Conservation (phyloP, 1,140 invertebrate genomes). For the Eulimnadia texana region DNA sequence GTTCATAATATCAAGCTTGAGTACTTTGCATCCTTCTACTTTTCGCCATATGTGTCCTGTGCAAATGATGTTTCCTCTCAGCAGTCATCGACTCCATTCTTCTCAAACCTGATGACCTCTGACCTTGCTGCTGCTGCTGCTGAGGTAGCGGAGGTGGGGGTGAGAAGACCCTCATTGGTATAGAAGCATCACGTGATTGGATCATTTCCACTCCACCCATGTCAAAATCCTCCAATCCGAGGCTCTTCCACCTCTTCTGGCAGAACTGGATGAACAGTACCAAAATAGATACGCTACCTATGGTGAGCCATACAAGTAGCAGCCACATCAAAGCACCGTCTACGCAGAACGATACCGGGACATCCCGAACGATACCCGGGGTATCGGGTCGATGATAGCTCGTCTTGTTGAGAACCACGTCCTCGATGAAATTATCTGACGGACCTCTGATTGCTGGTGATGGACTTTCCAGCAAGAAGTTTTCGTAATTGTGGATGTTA, state of each 20-base stretch:
- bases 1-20: background rate
- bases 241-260: constrained; percentile 9
- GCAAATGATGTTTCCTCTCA: too few relatives aligned
- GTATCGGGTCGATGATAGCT: background rate
- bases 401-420: background rate
- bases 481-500: background rate
- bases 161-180: background rate
- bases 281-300: constrained; percentile 4
- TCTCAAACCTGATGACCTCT: background rate
- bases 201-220: constrained; percentile 4
- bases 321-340: constrained; percentile 14
- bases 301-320: constrained; percentile 11
- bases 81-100: too few relatives aligned
- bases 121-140: background rate
- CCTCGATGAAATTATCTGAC: background rate
- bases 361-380: background rate
- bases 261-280: constrained; percentile 6
- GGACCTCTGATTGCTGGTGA: too few relatives aligned
- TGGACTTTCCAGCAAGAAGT: too few relatives aligned
- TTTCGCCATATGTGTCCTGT: background rate
- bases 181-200: background rate
- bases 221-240: constrained; percentile 4
- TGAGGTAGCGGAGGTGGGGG: background rate
- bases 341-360: constrained; percentile 1
- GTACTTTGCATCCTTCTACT: background rate